Evolutionary conservation across 2,797 vertebrate species (phyloP).

Genomic region (Falco cherrug): DNA sequence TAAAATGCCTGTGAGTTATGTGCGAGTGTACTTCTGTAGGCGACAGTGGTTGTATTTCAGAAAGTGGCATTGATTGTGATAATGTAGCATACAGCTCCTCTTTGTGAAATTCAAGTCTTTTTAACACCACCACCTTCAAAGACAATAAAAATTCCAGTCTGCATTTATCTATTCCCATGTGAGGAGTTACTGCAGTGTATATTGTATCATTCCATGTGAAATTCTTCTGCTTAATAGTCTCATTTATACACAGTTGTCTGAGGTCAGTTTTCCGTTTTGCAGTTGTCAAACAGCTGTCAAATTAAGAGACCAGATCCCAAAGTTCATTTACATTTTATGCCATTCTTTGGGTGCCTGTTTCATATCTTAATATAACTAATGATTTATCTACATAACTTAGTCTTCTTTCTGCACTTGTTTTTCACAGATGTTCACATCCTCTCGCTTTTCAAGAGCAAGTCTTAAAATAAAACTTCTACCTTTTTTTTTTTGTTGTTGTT

Average conservation of each 20-base stretch:
- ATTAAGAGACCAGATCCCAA: slow-evolving; percentile 75
- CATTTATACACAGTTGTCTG: slow-evolving; percentile 77
- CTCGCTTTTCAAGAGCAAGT: slow-evolving; percentile 15
- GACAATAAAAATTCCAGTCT: slow-evolving; percentile 79
- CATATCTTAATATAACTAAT: slow-evolving; percentile 70
- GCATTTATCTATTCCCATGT: slow-evolving; percentile 78
- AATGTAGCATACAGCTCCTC: slow-evolving; percentile 70
- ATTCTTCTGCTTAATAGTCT: slow-evolving; percentile 78
- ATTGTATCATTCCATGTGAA: slow-evolving; percentile 80
- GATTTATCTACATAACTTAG: slow-evolving; percentile 62
- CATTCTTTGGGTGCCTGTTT: slow-evolving; percentile 68
- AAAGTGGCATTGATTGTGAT: slow-evolving; percentile 79
- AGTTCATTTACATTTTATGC: slow-evolving; percentile 78
- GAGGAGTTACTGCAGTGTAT: slow-evolving; percentile 76
- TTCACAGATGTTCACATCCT: slow-evolving; percentile 59
- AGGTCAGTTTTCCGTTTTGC: slow-evolving; percentile 79
- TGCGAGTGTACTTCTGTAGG: neutral
- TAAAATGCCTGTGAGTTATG: slow-evolving; percentile 3
- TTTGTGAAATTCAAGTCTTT: slow-evolving; percentile 76
- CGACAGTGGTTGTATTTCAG: slow-evolving; percentile 53
- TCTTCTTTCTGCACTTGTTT: slow-evolving; percentile 46
- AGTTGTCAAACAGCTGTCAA: slow-evolving; percentile 82
- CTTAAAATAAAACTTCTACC: slow-evolving; percentile 47
- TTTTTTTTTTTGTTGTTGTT: neutral
- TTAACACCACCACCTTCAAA: slow-evolving; percentile 80